These are phyloP conservation scores for Gastracanthus pulcherrimus DNA, from an alignment of 2,888 invertebrate genomes.

Conservation along the genomic window DNA sequence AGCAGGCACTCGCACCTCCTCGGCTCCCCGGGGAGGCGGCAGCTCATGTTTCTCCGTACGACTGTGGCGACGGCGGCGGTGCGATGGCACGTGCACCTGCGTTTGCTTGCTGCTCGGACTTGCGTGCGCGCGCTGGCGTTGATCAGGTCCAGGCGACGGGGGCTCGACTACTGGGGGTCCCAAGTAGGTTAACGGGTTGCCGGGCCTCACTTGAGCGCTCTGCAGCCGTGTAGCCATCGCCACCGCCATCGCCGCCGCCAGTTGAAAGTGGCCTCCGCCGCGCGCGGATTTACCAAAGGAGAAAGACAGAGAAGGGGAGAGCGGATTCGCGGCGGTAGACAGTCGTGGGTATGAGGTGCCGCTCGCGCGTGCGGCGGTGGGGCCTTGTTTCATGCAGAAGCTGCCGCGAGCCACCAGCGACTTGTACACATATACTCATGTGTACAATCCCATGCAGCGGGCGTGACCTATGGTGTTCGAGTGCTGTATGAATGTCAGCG, in stretches of 20 bases:
- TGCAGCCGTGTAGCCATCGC: constrained; percentile 69
- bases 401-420: neutral
- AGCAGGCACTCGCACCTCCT: neutral
- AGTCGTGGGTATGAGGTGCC: neutral
- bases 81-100: neutral
- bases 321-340: neutral
- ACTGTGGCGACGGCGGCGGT: too few relatives aligned
- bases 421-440: neutral
- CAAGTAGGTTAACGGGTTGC: constrained; percentile 76
- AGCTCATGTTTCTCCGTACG: neutral
- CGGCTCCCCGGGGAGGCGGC: neutral
- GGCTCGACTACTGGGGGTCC: constrained; percentile 69
- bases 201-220: constrained; percentile 53
- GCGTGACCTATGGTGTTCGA: too few relatives aligned
- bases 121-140: neutral
- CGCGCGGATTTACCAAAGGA: constrained; percentile 45
- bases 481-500: neutral
- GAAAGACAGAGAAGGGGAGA: neutral
- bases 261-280: constrained; percentile 57
- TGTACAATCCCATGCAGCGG: too few relatives aligned
- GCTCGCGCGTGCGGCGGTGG: neutral
- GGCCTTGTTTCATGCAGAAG: neutral
- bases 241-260: constrained; percentile 66
- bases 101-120: neutral
- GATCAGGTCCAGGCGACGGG: constrained; percentile 63